Conservation (phyloP, 2,113 vertebrate species). For the Mandrillus leucophaeus region DNA sequence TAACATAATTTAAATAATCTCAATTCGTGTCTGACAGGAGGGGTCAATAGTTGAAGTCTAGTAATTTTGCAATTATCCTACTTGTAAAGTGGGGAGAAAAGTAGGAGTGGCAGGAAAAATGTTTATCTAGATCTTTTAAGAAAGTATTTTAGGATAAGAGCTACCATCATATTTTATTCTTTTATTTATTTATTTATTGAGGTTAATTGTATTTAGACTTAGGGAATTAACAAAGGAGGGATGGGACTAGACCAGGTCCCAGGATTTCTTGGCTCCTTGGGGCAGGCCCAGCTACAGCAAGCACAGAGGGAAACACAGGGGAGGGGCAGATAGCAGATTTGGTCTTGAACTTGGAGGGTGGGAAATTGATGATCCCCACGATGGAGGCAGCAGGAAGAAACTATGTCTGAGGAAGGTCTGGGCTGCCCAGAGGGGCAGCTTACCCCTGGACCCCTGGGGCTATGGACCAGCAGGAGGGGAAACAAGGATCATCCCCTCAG, state of each 20-base stretch:
- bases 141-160: background rate
- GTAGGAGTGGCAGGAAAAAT: background rate
- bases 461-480: background rate
- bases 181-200: background rate
- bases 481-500: background rate
- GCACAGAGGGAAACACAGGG: background rate
- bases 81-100: background rate
- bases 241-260: background rate
- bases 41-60: background rate
- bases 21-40: background rate
- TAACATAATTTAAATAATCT: background rate
- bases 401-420: background rate
- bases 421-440: background rate
- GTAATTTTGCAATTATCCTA: background rate
- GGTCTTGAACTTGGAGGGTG: slow-evolving; percentile 40
- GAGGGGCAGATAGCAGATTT: background rate
- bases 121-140: background rate
- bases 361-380: background rate
- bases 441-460: background rate
- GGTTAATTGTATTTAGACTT: slow-evolving; percentile 54
- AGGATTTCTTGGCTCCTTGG: background rate
- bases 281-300: background rate
- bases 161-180: background rate
- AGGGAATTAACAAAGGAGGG: background rate
- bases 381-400: background rate